Base-by-base conservation (phyloP, 2,888 invertebrate genomes). In the Drosophila kuntzei region DNA sequence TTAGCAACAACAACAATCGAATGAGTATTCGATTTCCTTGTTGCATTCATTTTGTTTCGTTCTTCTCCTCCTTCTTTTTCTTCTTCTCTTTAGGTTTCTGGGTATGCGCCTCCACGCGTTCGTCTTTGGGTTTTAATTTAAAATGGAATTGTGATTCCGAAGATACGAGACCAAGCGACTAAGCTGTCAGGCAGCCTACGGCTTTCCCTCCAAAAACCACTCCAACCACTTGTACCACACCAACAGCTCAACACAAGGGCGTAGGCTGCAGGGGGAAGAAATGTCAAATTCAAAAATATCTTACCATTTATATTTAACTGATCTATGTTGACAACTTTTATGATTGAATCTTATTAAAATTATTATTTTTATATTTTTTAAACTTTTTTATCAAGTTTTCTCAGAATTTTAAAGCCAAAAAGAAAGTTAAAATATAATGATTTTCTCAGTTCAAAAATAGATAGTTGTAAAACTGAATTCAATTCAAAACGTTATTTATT, bases 121-220 rank as follows among this genome's bases (percentile, higher is more conserved):
- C 39, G 29, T 49, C 61, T 73, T 72, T 67, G 55, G 67, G 67
- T 76, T 88, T 84, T 80, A 80, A 89, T 89, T 85, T 89, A 87
- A 90, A 88, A 87, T 81, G 81, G 79, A 82, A 88, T 80, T 79
- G 74, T 82, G 84, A 90, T 88, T 79, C 70, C 79, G 55, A 86
- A 89, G 87, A 90, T 87, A 85, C 77, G 79, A 76, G 76, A 69
- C 69, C 75, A 64, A 53, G 32, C 63, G 20, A 25, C 59, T 77
- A 57, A 75, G 32, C 61, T 54, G 58, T 49, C 25, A 54, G 34
- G 47, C 71, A 57, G 79, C 67, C 70, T 71, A 51, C 61, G 67
- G 62, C 69, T 43, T 20, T 39, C n/a, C 14, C n/a, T 18, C 44
- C 36, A 29, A 29, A 29, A 29, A 39, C 27, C 27, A 54, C 53